Evolutionary conservation across 1,140 invertebrate genomes (phyloP).

Genomic region (Caenorhabditis briggsae): DNA sequence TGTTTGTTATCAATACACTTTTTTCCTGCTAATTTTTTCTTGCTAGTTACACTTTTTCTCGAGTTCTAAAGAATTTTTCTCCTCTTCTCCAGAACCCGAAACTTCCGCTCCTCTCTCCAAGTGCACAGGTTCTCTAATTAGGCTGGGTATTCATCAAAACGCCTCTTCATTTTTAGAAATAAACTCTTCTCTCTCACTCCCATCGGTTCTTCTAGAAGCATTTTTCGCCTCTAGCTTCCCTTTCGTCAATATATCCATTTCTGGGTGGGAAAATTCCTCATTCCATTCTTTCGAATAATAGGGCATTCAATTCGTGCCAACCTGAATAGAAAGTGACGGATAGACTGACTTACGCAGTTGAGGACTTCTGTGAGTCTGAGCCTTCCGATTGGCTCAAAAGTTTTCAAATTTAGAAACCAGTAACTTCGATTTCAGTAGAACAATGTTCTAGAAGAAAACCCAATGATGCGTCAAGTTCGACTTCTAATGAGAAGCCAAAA

Average conservation of each 20-base stretch:
- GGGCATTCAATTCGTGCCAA: not conserved
- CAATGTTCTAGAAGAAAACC: too few species aligned
- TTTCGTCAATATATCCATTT: constrained; percentile 12
- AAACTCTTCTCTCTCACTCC: not conserved
- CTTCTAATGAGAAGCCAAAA: too few species aligned
- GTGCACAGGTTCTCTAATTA: constrained; percentile 40
- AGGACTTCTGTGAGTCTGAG: too few species aligned
- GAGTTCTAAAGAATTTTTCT: not conserved
- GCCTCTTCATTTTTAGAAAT: constrained; percentile 37
- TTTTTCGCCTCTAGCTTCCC: not conserved
- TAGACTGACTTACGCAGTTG: too few species aligned
- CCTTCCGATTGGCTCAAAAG: too few species aligned
- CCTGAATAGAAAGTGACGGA: not conserved
- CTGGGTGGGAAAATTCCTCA: not conserved
- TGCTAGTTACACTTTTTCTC: too few species aligned
- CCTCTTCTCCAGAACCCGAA: not conserved
- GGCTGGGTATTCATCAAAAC: constrained; percentile 37
- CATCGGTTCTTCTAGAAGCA: not conserved
- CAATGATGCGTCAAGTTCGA: too few species aligned
- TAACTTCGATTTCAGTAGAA: too few species aligned
- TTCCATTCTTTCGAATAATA: not conserved
- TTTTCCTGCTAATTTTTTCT: too few species aligned
- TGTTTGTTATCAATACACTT: too few species aligned
- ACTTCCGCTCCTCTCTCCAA: not conserved
- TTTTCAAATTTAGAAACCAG: too few species aligned